Conservation (phyloP, 2,888 invertebrate species). For the Spisula subtruncata region DNA sequence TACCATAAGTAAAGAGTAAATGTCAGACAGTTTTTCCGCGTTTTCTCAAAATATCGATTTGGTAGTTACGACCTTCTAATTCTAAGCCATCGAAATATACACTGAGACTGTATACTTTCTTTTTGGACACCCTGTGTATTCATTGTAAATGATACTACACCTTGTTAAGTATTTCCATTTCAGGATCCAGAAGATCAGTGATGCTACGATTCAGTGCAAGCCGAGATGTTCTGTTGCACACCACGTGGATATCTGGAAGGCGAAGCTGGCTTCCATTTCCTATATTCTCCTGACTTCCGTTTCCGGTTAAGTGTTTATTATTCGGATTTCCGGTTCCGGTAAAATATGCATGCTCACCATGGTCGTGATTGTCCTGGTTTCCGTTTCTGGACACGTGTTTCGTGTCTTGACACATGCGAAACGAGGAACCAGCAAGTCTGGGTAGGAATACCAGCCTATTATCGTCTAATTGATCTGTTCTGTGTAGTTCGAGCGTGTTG, state of each 20-base stretch:
- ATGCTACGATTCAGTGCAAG: conserved; percentile 58
- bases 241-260: conserved; percentile 54
- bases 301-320: background rate
- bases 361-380: background rate
- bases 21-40: no score
- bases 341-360: background rate
- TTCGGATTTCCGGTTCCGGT: background rate
- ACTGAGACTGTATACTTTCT: no score
- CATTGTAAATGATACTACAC: no score
- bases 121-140: no score
- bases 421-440: background rate
- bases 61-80: no score
- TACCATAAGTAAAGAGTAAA: no score
- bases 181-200: conserved; percentile 61
- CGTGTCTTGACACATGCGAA: background rate
- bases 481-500: background rate
- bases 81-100: no score
- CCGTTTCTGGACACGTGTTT: background rate
- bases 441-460: background rate
- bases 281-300: background rate
- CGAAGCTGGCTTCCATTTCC: conserved; percentile 24
- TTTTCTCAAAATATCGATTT: no score
- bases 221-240: conserved; percentile 25
- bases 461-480: conserved; percentile 19
- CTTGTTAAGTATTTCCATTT: conserved; percentile 62